Conservation (phyloP, 2,797 vertebrate genomes). For the Leptoclinus maculatus region DNA sequence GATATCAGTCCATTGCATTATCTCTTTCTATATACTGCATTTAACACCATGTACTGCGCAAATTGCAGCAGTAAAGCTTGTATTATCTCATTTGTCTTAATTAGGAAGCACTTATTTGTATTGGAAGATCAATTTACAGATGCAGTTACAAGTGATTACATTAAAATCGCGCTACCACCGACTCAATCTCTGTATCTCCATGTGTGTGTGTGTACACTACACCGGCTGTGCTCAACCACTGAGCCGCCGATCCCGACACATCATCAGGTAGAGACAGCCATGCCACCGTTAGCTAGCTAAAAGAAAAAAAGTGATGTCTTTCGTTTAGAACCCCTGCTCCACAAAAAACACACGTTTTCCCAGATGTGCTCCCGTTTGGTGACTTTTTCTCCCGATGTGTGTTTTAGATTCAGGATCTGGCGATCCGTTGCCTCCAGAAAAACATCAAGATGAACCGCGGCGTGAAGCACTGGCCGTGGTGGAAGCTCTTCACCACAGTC, state of each 20-base stretch:
- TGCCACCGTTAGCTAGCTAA: not conserved
- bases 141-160: not conserved
- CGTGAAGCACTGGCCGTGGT: slow-evolving; percentile 97
- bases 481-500: slow-evolving; percentile 96
- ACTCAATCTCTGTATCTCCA: not conserved
- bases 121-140: slow-evolving; percentile 4
- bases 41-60: not conserved
- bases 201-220: not conserved
- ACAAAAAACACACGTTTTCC: not conserved
- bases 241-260: not conserved
- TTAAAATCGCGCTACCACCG: not conserved
- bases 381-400: slow-evolving; percentile 16
- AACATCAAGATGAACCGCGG: slow-evolving; percentile 92
- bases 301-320: too few species aligned
- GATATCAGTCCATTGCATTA: not conserved
- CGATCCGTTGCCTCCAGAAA: slow-evolving; percentile 91
- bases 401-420: slow-evolving; percentile 92
- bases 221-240: not conserved
- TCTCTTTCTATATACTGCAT: not conserved
- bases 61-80: not conserved
- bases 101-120: not conserved
- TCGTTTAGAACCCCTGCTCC: too few species aligned
- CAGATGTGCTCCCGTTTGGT: slow-evolving; percentile 1
- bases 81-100: not conserved
- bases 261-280: not conserved